Base-by-base conservation (phyloP, 1,140 invertebrate genomes). In the Drosophila erecta region DNA sequence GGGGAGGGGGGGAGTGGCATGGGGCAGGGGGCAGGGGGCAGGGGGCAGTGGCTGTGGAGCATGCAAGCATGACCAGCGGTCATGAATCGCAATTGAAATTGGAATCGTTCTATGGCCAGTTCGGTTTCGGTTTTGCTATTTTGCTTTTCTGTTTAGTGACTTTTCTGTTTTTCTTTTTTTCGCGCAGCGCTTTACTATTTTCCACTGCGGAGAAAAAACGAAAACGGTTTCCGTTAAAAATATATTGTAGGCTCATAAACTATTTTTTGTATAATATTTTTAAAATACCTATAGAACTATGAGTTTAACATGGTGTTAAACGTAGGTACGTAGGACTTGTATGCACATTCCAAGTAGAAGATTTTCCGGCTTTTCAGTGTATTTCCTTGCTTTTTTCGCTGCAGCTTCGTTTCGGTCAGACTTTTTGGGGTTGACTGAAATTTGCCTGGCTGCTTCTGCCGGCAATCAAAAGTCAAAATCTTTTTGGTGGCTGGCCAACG, bases 391-490 rank as follows among this genome's bases (percentile, higher is more conserved):
- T 24, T n/a, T 49, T 49, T 38, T 49, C 33, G 33, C 8, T 49
- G 43, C 60, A 47, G 62, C 41, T 65, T 65, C 65, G 54, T 17
- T 76, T 50, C 44, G 74, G 74, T 76, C 72, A 76, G 72, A 69
- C 73, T 77, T 69, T 70, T 71, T 70, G 67, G 67, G 64, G 64
- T 59, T 76, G 73, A 72, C 46, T 76, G 60, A 65, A 75, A 75
- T 76, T 76, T 75, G 72, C 46, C 50, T 76, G 46, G 55, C 66
- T 78, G 66, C 69, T 79, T 79, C 64, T 59, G 51, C 46, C 57
- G 76, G 58, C 66, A 89, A 87, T 87, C 84, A 87, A 87, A 87
- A 87, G 84, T 84, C 84, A 89, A 87, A 84, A 87, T 87, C 84
- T 87, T 60, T 41, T 69, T 46, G 65, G 60, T 64, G 59, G 76